Base-by-base conservation (phyloP, 2,113 vertebrate genomes). In the Esox niger region DNA sequence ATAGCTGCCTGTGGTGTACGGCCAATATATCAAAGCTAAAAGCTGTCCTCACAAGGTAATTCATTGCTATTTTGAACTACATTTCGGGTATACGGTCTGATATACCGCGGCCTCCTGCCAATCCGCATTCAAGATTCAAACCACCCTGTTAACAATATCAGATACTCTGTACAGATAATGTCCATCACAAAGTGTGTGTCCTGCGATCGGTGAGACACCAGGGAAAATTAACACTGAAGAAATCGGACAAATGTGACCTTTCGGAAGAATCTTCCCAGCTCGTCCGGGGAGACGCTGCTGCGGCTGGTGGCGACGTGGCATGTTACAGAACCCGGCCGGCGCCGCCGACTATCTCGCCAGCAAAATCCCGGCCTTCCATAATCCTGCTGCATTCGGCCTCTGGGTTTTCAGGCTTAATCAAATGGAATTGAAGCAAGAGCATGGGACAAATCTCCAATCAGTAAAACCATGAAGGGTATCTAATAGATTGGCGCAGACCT, bases 381-480 rank as follows among this genome's bases (percentile, higher is more conserved):
- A n/a, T 57, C 0, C 64, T 62, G 17, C 9, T n/a, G 49, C 20
- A 54, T 54, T 58, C 17, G 33, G 10, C 23, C 70, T 25, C 31
- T 25, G 57, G 27, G 46, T 15, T 62, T 62, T 35, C 29, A 23
- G 6, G 71, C 74, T 82, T 81, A 83, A 86, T 88, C 76, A 77
- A 83, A 82, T 73, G 69, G 31, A 85, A 79, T 78, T 23, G 57
- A 60, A 27, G 65, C 67, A 30, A 35, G 31, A 77, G 74, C 58
- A 32, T 66, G 65, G 73, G 74, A 75, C 74, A 75, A 86, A 86
- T 70, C 67, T 80, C 76, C 73, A 83, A 78, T 82, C 79, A 72
- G 68, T 10, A 49, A 30, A 20, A 63, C 68, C 64, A 62, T 81
- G 74, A 84, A 85, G 76, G 81, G 63, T 76, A 77, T 64, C 66